A percentile compares a stretch with the other conserved stretches of the same genome.
phyloP scores from a whole-genome alignment of 2,797 vertebrate genomes.

The Rhinatrema bivittatum region DNA sequence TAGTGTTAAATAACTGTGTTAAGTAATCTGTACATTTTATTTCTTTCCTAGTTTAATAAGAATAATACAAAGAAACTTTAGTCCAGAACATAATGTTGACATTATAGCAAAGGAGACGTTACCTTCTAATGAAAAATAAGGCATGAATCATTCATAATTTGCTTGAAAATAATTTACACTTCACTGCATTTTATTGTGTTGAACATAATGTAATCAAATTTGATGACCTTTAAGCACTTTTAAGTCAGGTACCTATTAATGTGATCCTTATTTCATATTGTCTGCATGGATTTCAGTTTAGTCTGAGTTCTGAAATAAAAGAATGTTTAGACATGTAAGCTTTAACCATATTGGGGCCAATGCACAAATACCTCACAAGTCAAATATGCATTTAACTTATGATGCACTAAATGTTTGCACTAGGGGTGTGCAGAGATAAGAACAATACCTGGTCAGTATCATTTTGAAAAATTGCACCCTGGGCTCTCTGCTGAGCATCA shows the following conservation, averaged over 20 bases:
- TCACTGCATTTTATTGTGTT: conserved; percentile 33
- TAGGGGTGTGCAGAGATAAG: too few species aligned
- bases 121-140: conserved; percentile 35
- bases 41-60: conserved; percentile 15
- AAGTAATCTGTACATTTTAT: too few species aligned
- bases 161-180: conserved; percentile 39
- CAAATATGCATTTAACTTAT: too few species aligned
- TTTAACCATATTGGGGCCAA: neutral
- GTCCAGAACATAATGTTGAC: conserved; percentile 36
- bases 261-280: conserved; percentile 32
- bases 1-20: too few species aligned
- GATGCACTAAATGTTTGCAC: too few species aligned
- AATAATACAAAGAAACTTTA: conserved; percentile 28
- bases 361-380: too few species aligned
- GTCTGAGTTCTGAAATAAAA: conserved; percentile 11
- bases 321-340: neutral
- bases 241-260: conserved; percentile 38
- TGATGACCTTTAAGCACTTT: conserved; percentile 61
- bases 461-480: too few species aligned
- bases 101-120: conserved; percentile 35
- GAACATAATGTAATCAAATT: conserved; percentile 44
- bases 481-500: too few species aligned
- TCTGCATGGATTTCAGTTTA: conserved; percentile 21
- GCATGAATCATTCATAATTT: conserved; percentile 44
- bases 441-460: too few species aligned